Base-by-base conservation (phyloP, 2,113 vertebrate genomes). In the Salvelinus fontinalis region DNA sequence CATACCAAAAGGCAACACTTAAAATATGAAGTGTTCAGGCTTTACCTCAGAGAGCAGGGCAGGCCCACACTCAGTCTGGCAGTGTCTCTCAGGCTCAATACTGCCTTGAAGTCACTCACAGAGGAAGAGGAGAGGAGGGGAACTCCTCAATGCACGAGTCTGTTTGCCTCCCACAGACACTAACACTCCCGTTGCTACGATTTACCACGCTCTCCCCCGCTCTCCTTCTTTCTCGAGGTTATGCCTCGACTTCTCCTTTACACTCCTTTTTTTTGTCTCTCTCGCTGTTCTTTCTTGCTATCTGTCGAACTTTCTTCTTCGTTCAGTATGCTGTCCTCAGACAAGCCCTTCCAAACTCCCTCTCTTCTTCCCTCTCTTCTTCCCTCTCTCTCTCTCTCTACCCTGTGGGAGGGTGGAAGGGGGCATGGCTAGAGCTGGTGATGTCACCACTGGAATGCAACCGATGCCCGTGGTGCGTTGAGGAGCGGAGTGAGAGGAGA, bases 401-500 rank as follows among this genome's bases (percentile, higher is more conserved):
- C 91, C 89, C 91, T 87, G 84, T 88, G 87, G 88, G 87, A 92
- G 89, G 90, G 86, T 87, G 83, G 82, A 89, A 82, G 90, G 87
- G 86, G 93, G 90, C 77, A 89, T 83, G 87, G 88, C 80, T 82
- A 87, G 87, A 78, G 68, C 78, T 84, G 85, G 83, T 92, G 94
- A 93, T 93, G 94, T 95, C 93, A 94, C 91, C 89, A 87, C 20
- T 93, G 93, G 93, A 94, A 93, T 93, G 92, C 86, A 86, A 89
- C 84, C 90, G 89, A 92, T 88, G 85, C 79, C 83, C 87, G 83
- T 84, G 65, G 26, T 84, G 86, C 80, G 75, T 75, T 24, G 74
- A 82, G 78, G 81, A 86, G 86, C 79, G 90, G 82, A 88, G 89
- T 54, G 67, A n/a, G 34, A 73, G 65, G 59, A n/a, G 75, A 20